Evolutionary conservation across 2,113 vertebrate species (phyloP).

Genomic region (Sterrhoptilus dennistouni): DNA sequence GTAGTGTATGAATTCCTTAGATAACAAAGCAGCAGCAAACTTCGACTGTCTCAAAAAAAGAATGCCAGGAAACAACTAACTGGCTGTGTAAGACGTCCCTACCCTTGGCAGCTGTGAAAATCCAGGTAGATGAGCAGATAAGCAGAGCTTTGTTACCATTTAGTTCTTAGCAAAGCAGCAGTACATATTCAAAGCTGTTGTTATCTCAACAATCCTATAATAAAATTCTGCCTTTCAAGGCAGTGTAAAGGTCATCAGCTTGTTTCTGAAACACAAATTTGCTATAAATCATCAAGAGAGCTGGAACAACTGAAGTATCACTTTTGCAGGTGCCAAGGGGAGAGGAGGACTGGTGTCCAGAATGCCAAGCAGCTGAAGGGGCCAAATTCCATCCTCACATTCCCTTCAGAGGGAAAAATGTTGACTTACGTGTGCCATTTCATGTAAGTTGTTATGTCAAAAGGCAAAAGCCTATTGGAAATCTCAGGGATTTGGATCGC

Average conservation of each 20-base stretch:
- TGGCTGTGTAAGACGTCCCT: not conserved
- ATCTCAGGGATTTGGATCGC: not conserved
- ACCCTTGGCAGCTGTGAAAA: not conserved
- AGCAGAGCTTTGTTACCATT: not conserved
- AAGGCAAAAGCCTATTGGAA: not conserved
- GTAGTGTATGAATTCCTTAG: slow-evolving; percentile 57
- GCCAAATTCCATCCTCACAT: not conserved
- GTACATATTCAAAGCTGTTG: not conserved
- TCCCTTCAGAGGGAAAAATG: not conserved
- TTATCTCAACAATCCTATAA: slow-evolving; percentile 23
- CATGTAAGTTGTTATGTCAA: not conserved
- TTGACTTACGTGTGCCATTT: not conserved
- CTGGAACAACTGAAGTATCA: not conserved
- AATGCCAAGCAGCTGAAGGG: not conserved
- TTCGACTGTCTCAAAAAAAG: slow-evolving; percentile 25
- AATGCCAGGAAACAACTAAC: slow-evolving; percentile 18
- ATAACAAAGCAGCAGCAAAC: slow-evolving; percentile 45
- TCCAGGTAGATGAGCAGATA: not conserved
- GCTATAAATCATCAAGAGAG: not conserved
- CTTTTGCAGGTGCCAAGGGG: not conserved
- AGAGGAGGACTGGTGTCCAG: not conserved
- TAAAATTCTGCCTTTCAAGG: slow-evolving; percentile 7
- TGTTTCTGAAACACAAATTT: slow-evolving; percentile 11
- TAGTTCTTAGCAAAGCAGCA: not conserved
- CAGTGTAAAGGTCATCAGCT: slow-evolving; percentile 39